Evolutionary conservation across 2,888 invertebrate genomes (phyloP).

Genomic region (Epicampocera succincta): DNA sequence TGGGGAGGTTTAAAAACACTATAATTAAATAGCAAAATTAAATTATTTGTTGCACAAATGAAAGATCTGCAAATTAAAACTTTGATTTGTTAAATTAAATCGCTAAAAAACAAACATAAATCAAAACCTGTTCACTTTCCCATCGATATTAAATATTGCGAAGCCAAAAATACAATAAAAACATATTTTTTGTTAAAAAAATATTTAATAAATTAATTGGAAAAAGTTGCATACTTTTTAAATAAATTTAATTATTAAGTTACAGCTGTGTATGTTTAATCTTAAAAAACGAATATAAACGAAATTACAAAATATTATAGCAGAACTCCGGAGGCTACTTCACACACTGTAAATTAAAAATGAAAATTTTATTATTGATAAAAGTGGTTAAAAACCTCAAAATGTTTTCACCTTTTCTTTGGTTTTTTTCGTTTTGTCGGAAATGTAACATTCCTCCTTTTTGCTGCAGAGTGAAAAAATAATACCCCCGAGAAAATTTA

Average conservation of each 20-base stretch:
- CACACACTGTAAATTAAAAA: no score
- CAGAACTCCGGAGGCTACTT: no score
- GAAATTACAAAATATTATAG: no score
- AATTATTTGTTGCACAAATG: neutral
- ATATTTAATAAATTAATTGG: neutral
- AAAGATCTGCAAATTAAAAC: neutral
- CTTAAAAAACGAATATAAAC: no score
- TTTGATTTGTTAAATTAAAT: neutral
- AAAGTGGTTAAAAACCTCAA: constrained; percentile 2
- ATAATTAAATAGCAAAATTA: neutral
- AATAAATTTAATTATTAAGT: neutral
- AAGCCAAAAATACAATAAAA: neutral
- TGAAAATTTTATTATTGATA: neutral
- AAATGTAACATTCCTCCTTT: constrained; percentile 16
- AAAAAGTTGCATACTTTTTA: neutral
- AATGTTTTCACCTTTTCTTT: neutral
- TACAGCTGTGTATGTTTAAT: no score
- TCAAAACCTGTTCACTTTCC: constrained; percentile 21
- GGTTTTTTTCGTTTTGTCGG: no score
- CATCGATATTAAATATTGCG: neutral
- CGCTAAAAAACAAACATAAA: constrained; percentile 4
- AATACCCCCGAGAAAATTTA: constrained; percentile 64
- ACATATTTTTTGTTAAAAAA: neutral
- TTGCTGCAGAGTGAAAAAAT: constrained; percentile 53
- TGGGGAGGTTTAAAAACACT: no score